Percentiles rank a stretch among this genome's conserved stretches.
Conservation (phyloP, 2,797 vertebrate species). For the Austrolebias charrua region DNA sequence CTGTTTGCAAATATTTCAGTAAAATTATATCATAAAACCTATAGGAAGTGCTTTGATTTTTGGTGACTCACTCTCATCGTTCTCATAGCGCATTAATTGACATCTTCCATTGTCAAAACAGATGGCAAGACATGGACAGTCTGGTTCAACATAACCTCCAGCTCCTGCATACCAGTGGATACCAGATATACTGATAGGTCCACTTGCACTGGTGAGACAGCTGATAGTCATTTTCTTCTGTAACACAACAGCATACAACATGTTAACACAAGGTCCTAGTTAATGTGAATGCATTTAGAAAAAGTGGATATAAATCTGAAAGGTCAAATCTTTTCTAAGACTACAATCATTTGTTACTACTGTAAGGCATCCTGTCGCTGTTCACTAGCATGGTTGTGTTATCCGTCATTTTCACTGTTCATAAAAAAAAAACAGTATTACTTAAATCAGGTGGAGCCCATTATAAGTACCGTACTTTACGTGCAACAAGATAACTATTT, state of each 20-base stretch:
- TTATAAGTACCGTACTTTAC: too few species aligned
- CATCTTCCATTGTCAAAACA: conserved; percentile 95
- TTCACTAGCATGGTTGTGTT: background rate
- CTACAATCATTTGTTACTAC: background rate
- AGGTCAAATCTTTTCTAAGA: background rate
- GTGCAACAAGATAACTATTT: background rate
- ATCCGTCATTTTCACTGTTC: too few species aligned
- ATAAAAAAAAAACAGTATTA: background rate
- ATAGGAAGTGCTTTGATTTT: background rate
- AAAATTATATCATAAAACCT: background rate
- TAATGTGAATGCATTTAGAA: background rate
- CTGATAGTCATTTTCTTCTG: conserved; percentile 94
- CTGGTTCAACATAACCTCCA: conserved; percentile 90
- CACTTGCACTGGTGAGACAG: conserved; percentile 86
- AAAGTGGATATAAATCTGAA: background rate
- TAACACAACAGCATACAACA: conserved; percentile 24
- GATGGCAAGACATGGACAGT: conserved; percentile 94
- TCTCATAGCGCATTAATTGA: conserved; percentile 96
- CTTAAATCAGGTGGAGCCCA: background rate
- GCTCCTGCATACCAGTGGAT: conserved; percentile 97
- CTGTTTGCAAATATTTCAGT: background rate
- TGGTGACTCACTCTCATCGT: conserved; percentile 87
- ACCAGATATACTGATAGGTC: conserved; percentile 88
- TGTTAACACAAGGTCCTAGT: background rate
- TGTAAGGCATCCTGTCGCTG: background rate